Conservation (phyloP, 2,888 invertebrate species). For the Caenorhabditis macrosperma region DNA sequence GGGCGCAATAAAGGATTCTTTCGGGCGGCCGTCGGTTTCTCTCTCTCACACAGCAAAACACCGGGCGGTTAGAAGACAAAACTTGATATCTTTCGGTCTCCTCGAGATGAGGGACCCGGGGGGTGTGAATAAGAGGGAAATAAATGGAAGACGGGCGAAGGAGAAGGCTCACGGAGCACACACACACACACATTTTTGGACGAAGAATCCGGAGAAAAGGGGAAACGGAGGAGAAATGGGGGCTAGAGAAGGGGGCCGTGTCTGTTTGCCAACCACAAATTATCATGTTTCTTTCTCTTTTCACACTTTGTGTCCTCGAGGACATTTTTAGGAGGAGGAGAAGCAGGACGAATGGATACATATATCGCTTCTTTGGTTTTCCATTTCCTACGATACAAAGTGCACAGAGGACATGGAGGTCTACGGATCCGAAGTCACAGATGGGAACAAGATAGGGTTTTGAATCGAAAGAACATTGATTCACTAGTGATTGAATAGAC, state of each 20-base stretch:
- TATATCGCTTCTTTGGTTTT: no score
- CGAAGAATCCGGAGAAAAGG: conserved; percentile 14
- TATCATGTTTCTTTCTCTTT: conserved; percentile 53
- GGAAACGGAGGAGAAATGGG: conserved; percentile 10
- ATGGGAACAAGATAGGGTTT: no score
- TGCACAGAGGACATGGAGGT: no score
- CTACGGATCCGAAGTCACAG: no score
- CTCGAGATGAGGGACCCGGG: not conserved
- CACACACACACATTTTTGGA: conserved; percentile 16
- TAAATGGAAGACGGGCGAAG: not conserved
- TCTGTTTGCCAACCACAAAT: conserved; percentile 54
- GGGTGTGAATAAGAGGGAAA: conserved; percentile 36
- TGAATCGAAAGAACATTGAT: no score
- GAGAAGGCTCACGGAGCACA: not conserved
- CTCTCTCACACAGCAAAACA: no score
- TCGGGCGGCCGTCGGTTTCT: no score
- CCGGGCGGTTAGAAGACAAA: conserved; percentile 6
- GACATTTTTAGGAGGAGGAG: not conserved
- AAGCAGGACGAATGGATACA: not conserved
- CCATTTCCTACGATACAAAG: no score
- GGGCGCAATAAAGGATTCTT: no score
- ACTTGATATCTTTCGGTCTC: conserved; percentile 39
- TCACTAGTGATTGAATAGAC: no score
- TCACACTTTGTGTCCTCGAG: conserved; percentile 32
- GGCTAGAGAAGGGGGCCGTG: conserved; percentile 4